Evolutionary conservation across 2,888 invertebrate genomes (phyloP), one percentile per base, ranked within the genome.

Genomic region (Creontiades dilutus): DNA sequence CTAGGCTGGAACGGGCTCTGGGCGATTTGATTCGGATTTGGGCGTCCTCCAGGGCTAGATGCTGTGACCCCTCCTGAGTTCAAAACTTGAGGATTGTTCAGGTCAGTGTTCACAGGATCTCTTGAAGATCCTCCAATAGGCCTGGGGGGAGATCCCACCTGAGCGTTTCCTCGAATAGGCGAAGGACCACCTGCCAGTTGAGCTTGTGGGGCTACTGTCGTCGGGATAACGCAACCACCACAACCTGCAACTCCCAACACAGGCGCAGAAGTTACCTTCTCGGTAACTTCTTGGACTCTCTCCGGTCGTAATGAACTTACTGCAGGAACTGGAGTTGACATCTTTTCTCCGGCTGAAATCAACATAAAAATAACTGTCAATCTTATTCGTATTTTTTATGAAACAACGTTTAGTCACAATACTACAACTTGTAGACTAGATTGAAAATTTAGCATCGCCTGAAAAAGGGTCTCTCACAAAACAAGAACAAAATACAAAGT

Each of bases 151-250:
- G 55, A 7, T 37, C 27, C 55, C 4, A 9, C 13, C 28, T 19
- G 52, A n/a, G n/a, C 14, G 12, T 13, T 37, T 61, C 86, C 86
- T 16, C 86, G 28, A 14, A 57, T 9, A 0, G 68, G 46, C 14
- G 28, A 16, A 16, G 28, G 61, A 7, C 61, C 37, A 13, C 16
- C 86, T 14, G 13, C 14, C 28, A 23, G 52, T 16, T n/a, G 46
- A 23, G 37, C 78, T 16, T 52, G 37, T 3, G 78, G 47, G 9
- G 76, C 19, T 47, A 81, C 27, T 37, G 94, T 94, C 4, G 94
- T 94, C 0, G 95, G 95, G 81, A 95, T 93, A 91, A 95, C 94
- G 92, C 95, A 96, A 91, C 94, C 94, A 28, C 95, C 95, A 92
- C 95, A 95, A 0, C 95, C 94, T 89, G 93, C 94, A 9, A 92